Conservation (phyloP, 1,140 invertebrate genomes). For the Portunus trituberculatus region DNA sequence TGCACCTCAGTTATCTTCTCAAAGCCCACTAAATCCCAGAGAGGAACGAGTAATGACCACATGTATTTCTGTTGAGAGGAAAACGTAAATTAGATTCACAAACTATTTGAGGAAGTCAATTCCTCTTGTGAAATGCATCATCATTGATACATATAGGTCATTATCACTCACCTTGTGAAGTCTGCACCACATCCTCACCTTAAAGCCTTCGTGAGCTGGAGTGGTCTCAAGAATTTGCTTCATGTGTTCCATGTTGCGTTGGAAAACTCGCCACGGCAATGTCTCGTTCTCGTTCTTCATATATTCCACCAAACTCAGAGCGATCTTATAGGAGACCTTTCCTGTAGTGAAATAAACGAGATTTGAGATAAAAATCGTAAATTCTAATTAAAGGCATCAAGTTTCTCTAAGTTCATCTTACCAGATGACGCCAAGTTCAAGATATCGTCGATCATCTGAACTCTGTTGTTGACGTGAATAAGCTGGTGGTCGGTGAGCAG, state of each 20-base stretch:
- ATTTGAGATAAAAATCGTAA: not conserved
- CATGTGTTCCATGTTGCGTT: constrained; percentile 48
- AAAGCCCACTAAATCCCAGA: not conserved
- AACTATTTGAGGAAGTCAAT: not conserved
- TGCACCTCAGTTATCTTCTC: not conserved
- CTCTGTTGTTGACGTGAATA: constrained; percentile 82
- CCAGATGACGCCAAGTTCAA: constrained; percentile 89
- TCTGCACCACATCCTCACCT: constrained; percentile 35
- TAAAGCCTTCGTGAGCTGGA: constrained; percentile 60
- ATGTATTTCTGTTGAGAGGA: constrained; percentile 27
- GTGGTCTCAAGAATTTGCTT: constrained; percentile 52
- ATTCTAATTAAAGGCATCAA: not conserved
- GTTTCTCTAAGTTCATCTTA: not conserved
- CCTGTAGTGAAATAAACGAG: not conserved
- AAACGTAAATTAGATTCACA: not conserved
- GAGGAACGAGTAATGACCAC: constrained; percentile 16
- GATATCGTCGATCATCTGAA: constrained; percentile 89
- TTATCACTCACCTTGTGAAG: not conserved
- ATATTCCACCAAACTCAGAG: constrained; percentile 62
- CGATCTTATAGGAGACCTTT: constrained; percentile 64
- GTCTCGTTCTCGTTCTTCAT: constrained; percentile 72
- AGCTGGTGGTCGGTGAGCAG: constrained; percentile 79
- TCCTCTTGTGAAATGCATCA: not conserved
- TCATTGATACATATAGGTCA: not conserved
- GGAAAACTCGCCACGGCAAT: constrained; percentile 67